These are phyloP conservation scores for Drosophila pseudoananassae DNA, from an alignment of 1,140 invertebrate genomes.

Conservation along the genomic window DNA sequence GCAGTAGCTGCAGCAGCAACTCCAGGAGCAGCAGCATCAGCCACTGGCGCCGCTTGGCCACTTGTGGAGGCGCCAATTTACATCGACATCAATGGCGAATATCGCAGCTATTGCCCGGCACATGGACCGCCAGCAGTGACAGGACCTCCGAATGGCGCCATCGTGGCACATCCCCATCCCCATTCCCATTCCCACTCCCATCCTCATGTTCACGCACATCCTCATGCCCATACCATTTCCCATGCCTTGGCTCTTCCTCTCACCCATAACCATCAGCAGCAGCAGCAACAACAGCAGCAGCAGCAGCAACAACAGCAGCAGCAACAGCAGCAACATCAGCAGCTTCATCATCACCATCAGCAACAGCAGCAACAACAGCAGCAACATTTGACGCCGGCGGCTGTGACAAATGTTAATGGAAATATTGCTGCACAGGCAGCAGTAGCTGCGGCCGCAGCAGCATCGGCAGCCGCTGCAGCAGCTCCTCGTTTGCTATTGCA, in stretches of 20 bases:
- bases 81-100: constrained; percentile 77
- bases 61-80: constrained; percentile 79
- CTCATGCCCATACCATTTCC: constrained; percentile 16
- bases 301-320: constrained; percentile 53
- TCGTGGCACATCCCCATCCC: constrained; percentile 52
- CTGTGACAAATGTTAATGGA: constrained; percentile 72
- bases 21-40: constrained; percentile 11
- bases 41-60: constrained; percentile 59
- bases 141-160: constrained; percentile 51
- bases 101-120: constrained; percentile 77
- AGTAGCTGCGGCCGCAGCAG: constrained; percentile 18
- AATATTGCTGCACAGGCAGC: constrained; percentile 62
- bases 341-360: constrained; percentile 38
- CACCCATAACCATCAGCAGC: constrained; percentile 32
- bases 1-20: constrained; percentile 10
- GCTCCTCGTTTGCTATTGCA: constrained; percentile 61
- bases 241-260: constrained; percentile 26
- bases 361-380: constrained; percentile 50
- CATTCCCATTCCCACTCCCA: constrained; percentile 22
- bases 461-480: constrained; percentile 29
- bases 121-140: constrained; percentile 71
- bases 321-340: constrained; percentile 30
- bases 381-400: constrained; percentile 47
- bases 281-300: constrained; percentile 40
- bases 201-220: constrained; percentile 22